A percentile compares a stretch with the other conserved stretches of the same genome.
phyloP scores from a whole-genome alignment of 2,888 invertebrate genomes.

The Diogma glabrata region DNA sequence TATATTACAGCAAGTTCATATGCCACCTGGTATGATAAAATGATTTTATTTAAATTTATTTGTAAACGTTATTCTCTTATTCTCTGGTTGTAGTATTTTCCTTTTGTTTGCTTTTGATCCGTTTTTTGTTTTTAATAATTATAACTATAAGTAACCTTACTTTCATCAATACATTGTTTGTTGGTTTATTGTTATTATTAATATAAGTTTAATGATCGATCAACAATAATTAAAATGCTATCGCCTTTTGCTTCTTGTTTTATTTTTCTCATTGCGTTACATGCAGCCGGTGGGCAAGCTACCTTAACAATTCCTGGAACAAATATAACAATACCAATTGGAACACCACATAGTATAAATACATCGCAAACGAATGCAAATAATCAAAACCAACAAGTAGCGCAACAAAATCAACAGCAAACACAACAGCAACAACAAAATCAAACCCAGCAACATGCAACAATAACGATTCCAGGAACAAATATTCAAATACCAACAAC shows the following conservation, averaged over 20 bases:
- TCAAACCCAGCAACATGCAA: slow-evolving; percentile 28
- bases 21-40: slow-evolving; percentile 46
- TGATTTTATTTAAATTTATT: not conserved
- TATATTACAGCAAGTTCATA: slow-evolving; percentile 56
- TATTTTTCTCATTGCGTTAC: slow-evolving; percentile 11
- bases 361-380: slow-evolving; percentile 16
- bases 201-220: too few relatives aligned
- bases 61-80: not conserved
- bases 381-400: slow-evolving; percentile 21
- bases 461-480: slow-evolving; percentile 36
- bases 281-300: slow-evolving; percentile 34
- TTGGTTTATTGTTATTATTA: too few relatives aligned
- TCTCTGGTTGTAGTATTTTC: not conserved
- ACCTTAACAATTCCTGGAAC: slow-evolving; percentile 46
- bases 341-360: slow-evolving; percentile 22
- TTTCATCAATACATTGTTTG: too few relatives aligned
- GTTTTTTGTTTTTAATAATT: too few relatives aligned
- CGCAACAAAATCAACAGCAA: slow-evolving; percentile 28
- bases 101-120: not conserved
- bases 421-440: slow-evolving; percentile 16
- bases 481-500: slow-evolving; percentile 36
- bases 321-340: slow-evolving; percentile 44
- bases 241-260: slow-evolving; percentile 14
- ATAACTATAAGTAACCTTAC: not conserved
- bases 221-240: too few relatives aligned